A percentile compares a stretch with the other conserved stretches of the same genome.
Conservation (phyloP, 2,113 vertebrate genomes). For the Phaethon lepturus region DNA sequence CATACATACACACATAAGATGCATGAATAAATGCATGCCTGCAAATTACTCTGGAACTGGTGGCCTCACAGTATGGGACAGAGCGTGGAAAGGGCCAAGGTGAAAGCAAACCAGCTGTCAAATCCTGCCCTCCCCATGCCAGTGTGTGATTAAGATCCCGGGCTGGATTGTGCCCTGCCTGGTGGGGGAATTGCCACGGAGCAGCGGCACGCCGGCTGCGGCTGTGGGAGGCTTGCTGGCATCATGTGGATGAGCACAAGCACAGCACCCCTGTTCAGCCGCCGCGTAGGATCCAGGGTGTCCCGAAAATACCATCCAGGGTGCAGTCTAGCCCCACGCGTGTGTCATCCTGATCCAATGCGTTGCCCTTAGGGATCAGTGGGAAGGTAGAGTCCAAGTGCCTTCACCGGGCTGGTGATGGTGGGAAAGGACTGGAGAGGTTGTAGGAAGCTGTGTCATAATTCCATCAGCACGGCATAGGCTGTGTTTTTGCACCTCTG, state of each 20-base stretch:
- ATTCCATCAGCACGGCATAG: background rate
- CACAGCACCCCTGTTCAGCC: fast-evolving
- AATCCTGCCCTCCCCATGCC: background rate
- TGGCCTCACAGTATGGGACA: background rate
- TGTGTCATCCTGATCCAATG: background rate
- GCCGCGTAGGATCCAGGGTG: background rate
- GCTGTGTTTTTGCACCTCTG: background rate
- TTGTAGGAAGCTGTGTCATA: background rate
- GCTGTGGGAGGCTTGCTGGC: background rate
- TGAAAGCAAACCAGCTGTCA: background rate
- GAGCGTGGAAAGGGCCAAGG: background rate
- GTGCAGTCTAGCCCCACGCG: fast-evolving
- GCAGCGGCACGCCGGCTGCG: fast-evolving
- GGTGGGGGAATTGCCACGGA: background rate
- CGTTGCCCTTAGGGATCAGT: background rate
- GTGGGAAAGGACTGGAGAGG: background rate
- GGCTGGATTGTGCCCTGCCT: background rate
- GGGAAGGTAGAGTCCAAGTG: background rate
- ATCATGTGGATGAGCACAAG: fast-evolving
- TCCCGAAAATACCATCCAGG: background rate
- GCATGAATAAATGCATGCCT: background rate
- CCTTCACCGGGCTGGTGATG: background rate
- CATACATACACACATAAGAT: fast-evolving
- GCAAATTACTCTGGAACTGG: background rate
- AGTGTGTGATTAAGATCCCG: background rate